A percentile compares a stretch with the other conserved stretches of the same genome.
phyloP scores from a whole-genome alignment of 2,113 vertebrate genomes.

The Tichodroma muraria region DNA sequence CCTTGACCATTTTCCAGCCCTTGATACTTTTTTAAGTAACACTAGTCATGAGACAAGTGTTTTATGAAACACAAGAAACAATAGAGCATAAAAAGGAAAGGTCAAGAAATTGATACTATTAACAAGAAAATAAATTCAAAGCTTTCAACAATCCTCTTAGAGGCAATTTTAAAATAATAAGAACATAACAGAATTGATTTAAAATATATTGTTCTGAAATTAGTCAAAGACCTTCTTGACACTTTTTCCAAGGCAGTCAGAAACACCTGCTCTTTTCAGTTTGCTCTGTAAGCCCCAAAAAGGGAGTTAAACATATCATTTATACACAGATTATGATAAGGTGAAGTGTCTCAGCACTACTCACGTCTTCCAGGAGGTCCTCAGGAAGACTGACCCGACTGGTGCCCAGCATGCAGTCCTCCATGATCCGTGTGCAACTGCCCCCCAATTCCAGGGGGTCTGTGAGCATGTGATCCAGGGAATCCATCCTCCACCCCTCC shows the following conservation, averaged over 20 bases:
- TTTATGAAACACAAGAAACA: background rate
- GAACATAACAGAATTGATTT: background rate
- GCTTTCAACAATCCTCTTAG: background rate
- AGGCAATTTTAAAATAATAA: background rate
- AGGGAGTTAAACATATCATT: fast-evolving
- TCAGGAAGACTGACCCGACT: constrained; percentile 87
- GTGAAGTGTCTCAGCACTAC: background rate
- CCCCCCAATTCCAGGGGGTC: constrained; percentile 84
- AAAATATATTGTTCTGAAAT: background rate
- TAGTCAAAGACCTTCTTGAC: background rate
- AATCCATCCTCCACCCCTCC: constrained; percentile 76
- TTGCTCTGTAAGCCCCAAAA: background rate
- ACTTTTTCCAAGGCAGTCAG: background rate
- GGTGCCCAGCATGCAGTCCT: constrained; percentile 89
- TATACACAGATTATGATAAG: background rate
- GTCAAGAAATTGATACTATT: background rate
- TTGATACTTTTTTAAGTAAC: background rate
- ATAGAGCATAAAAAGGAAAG: fast-evolving
- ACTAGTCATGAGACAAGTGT: fast-evolving
- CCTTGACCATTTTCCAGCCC: background rate
- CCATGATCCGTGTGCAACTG: constrained; percentile 79
- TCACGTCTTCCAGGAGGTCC: constrained; percentile 93
- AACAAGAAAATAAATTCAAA: background rate
- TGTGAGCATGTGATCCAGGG: constrained; percentile 87
- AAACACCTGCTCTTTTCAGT: too few relatives aligned